Evolutionary conservation across 2,888 invertebrate genomes (phyloP).

Genomic region (Octodonta nipae): DNA sequence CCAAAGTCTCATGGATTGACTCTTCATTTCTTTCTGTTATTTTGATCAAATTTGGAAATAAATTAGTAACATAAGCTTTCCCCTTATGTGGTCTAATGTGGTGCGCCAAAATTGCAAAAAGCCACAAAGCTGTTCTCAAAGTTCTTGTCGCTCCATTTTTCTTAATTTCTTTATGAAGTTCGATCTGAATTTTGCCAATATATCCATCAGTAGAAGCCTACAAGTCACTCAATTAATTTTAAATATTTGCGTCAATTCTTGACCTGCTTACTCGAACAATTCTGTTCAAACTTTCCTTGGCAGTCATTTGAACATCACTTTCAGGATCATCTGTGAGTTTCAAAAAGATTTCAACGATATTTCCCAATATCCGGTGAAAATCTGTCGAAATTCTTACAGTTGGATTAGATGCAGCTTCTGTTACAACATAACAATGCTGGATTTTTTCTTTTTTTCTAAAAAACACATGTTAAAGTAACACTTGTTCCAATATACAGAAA

Average conservation of each 20-base stretch:
- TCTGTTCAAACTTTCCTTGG: constrained; percentile 68
- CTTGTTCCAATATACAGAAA: constrained; percentile 2
- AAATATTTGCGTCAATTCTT: no score
- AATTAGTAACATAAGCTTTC: constrained; percentile 60
- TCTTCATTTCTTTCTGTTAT: constrained; percentile 61
- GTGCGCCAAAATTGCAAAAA: constrained; percentile 63
- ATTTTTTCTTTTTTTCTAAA: constrained; percentile 64
- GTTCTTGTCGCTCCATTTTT: constrained; percentile 60
- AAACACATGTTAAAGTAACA: constrained; percentile 15
- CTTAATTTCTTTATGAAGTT: constrained; percentile 70
- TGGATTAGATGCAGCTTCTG: constrained; percentile 56
- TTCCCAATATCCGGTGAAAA: constrained; percentile 51
- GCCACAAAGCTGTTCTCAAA: constrained; percentile 59
- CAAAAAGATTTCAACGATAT: constrained; percentile 57
- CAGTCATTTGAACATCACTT: constrained; percentile 64
- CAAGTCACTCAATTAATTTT: not conserved
- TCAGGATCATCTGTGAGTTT: constrained; percentile 63
- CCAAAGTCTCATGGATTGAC: constrained; percentile 53
- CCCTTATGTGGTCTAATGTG: constrained; percentile 65
- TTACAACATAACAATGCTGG: constrained; percentile 54
- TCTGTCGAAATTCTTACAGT: constrained; percentile 46
- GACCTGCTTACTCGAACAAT: constrained; percentile 46
- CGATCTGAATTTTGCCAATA: constrained; percentile 61
- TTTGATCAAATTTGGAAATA: constrained; percentile 59
- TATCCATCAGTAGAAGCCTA: constrained; percentile 50